Evolutionary conservation across 35 echinoderm and acorn worm species (phyloP).

Genomic region (Nesometra sesokonis): DNA sequence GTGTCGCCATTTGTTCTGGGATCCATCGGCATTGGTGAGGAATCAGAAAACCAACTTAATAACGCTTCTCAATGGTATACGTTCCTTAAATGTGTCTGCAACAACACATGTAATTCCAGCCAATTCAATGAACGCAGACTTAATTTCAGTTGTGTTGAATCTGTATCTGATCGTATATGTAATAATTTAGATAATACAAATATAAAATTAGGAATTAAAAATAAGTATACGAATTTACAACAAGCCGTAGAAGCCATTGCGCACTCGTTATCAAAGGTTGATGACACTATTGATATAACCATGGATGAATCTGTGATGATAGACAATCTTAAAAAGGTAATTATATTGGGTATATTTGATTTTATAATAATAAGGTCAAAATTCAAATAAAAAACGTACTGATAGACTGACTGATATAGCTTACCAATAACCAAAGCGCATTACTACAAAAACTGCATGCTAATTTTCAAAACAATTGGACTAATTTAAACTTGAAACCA

Average conservation of each 20-base stretch:
- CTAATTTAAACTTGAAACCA: too few species aligned
- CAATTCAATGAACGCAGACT: not conserved
- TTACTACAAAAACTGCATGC: too few species aligned
- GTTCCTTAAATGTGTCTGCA: not conserved
- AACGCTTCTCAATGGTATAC: not conserved
- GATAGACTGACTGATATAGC: too few species aligned
- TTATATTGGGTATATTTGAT: not conserved
- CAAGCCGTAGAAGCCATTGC: not conserved
- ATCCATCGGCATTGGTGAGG: not conserved
- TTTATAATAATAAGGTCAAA: too few species aligned
- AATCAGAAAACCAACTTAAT: not conserved
- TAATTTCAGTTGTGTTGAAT: not conserved
- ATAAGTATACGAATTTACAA: not conserved
- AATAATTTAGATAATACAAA: not conserved
- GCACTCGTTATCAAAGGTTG: not conserved
- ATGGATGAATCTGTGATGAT: not conserved
- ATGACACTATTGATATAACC: not conserved
- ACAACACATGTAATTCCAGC: not conserved
- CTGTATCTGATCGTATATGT: not conserved
- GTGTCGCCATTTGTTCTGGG: not conserved
- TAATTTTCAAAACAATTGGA: too few species aligned
- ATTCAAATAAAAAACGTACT: too few species aligned
- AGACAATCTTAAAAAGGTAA: not conserved
- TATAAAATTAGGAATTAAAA: not conserved
- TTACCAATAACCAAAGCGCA: too few species aligned